Evolutionary conservation across 2,113 vertebrate species (phyloP), one percentile per base, ranked within the genome.

Genomic region (Bombycilla garrulus): DNA sequence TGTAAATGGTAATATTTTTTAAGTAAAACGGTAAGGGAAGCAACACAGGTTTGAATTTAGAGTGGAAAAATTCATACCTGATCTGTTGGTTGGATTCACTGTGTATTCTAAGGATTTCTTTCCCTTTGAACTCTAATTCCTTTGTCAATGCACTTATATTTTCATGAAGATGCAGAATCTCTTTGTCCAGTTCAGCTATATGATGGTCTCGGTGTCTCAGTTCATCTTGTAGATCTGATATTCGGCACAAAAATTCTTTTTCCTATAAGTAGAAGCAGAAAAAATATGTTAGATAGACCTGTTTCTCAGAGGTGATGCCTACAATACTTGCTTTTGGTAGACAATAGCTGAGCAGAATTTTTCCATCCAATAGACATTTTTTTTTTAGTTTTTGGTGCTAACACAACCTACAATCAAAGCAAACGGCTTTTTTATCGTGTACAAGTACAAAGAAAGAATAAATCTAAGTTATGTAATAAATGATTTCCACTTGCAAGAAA

Each of bases 41-140:
- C 36, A 65, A 86, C 14, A 40, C 8, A 65, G 8, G 53, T 58
- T 28, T 84, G 64, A 77, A 76, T 77, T 81, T 53, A 28, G 31
- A 91, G 17, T 54, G 40, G 80, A 80, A 81, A 90, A 88, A 57
- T 24, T 80, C 95, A 92, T 97, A 99, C 99, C 99, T 99, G 97
- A 99, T 99, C 96, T 99, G 99, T 83, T 99, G 99, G 92, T 99
- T 99, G 95, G 99, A 99, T 96, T 99, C 99, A 64, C 99, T 99
- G 94, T 99, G 99, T 97, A 99, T 99, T 98, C 99, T 99, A 60
- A 99, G 98, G 95, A 99, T 98, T 98, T 99, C 99, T 91, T 99
- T 99, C 86, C 99, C 99, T 97, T 99, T 99, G 72, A 99, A 98
- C 97, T 99, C 99, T 97, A 99, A 96, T 97, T 99, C 99, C 94